These are phyloP conservation scores for Callyntrura guangdongensis DNA, from an alignment of 2,888 invertebrate genomes.

Conservation along the genomic window DNA sequence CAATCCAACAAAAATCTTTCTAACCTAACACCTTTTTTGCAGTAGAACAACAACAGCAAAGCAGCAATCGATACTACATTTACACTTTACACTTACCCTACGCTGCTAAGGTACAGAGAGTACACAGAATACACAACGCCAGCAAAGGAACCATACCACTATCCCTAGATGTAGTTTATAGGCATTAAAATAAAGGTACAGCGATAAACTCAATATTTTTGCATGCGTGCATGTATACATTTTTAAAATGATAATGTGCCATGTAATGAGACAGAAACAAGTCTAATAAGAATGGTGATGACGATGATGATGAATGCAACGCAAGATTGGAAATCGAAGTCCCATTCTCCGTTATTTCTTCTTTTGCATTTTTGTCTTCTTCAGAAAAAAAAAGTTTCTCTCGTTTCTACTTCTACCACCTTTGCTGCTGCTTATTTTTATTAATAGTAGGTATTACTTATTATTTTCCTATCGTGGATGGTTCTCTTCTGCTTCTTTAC, in stretches of 20 bases:
- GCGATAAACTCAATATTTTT: constrained; percentile 33
- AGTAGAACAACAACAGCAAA: neutral
- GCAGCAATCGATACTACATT: neutral
- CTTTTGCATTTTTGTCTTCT: constrained; percentile 10
- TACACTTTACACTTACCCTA: neutral
- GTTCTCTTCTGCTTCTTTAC: neutral
- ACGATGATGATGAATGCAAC: constrained; percentile 51
- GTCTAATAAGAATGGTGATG: constrained; percentile 47
- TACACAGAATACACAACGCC: neutral
- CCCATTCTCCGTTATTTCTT: constrained; percentile 44
- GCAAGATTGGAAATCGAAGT: constrained; percentile 60
- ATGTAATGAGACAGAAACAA: constrained; percentile 63
- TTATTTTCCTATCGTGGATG: neutral
- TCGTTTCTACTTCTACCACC: neutral
- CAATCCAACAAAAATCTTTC: constrained; percentile 49
- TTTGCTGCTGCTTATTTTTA: no score
- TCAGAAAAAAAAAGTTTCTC: constrained; percentile 58
- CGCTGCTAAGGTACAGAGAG: no score
- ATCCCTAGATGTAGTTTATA: no score
- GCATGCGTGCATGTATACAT: constrained; percentile 10
- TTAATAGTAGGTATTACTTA: neutral
- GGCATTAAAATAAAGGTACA: neutral
- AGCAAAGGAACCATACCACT: neutral
- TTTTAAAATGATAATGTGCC: constrained; percentile 47
- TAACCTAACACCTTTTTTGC: constrained; percentile 65